Evolutionary conservation across 2,113 vertebrate species (phyloP).

Genomic region (Upupa epops): DNA sequence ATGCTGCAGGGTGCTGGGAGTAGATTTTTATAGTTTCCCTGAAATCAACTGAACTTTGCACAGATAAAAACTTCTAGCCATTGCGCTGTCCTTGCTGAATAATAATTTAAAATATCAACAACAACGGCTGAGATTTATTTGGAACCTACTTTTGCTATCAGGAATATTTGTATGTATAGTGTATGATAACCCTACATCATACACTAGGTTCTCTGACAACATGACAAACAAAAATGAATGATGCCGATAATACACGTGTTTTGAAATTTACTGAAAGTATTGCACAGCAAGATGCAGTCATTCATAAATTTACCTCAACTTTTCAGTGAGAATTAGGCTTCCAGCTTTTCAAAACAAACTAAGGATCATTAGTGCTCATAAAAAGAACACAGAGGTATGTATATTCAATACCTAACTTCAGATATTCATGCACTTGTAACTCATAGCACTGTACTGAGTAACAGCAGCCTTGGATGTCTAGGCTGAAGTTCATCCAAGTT

Average conservation of each 20-base stretch:
- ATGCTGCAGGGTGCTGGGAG: background rate
- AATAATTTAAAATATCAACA: background rate
- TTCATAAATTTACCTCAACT: background rate
- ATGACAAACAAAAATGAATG: conserved; percentile 56
- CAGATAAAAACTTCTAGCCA: background rate
- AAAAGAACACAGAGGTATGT: background rate
- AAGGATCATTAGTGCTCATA: background rate
- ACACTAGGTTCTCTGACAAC: conserved; percentile 45
- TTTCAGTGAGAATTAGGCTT: background rate
- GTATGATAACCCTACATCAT: conserved; percentile 43
- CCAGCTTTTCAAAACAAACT: background rate
- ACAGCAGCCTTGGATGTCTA: background rate
- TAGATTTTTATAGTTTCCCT: background rate
- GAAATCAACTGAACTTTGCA: background rate
- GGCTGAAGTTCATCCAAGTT: background rate
- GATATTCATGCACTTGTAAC: background rate
- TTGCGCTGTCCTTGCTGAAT: background rate
- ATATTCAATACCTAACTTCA: background rate
- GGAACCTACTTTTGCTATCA: background rate
- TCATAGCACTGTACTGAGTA: background rate
- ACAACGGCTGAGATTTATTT: background rate
- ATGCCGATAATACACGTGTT: conserved; percentile 34
- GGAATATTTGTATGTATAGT: background rate
- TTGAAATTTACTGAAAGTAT: background rate
- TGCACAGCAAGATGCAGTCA: background rate